phyloP scores from a whole-genome alignment of 2,797 vertebrate species.

The Anisognathus igniventris region DNA sequence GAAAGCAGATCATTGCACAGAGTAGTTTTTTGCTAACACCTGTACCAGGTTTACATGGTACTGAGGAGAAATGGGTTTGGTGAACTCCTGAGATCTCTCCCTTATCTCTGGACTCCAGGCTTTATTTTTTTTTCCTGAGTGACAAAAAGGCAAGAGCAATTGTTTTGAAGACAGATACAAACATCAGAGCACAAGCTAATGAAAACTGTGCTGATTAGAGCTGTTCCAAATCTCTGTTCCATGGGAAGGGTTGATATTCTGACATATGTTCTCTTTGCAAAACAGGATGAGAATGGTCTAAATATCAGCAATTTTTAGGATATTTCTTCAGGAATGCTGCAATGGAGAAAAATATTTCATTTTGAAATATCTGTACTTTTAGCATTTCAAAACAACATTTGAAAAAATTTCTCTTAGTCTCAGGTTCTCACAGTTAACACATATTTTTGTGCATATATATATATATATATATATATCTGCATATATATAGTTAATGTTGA shows the following conservation, averaged over 20 bases:
- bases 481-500: background rate
- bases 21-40: background rate
- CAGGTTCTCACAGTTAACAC: background rate
- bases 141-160: background rate
- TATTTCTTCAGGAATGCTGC: background rate
- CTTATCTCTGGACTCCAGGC: background rate
- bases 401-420: background rate
- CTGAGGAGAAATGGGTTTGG: background rate
- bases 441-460: background rate
- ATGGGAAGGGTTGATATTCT: background rate
- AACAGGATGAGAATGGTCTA: background rate
- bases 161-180: background rate
- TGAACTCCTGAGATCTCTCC: background rate
- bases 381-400: background rate
- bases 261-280: background rate
- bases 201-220: background rate
- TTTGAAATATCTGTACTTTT: background rate
- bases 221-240: background rate
- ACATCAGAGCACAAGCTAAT: background rate
- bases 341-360: background rate
- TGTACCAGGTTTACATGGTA: background rate
- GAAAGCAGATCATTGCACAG: background rate
- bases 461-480: fast-evolving
- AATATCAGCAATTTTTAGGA: background rate
- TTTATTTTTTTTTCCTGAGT: background rate